Percentiles rank a stretch among this genome's conserved stretches.
phyloP scores from a whole-genome alignment of 2,113 vertebrate genomes.

The Indicator maculatus region DNA sequence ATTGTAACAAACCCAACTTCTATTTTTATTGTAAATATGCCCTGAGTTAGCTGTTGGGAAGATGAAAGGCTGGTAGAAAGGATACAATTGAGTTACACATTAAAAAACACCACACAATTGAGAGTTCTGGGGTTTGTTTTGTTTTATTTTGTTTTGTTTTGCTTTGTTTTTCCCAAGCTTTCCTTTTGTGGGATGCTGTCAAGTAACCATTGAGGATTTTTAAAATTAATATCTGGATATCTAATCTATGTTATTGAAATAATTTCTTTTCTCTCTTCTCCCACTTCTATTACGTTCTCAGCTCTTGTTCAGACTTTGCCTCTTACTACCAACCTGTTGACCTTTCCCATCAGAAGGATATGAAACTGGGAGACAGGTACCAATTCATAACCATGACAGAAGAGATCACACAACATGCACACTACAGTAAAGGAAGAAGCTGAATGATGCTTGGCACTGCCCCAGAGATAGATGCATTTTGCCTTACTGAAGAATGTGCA shows the following conservation, averaged over 20 bases:
- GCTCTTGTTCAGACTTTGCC: neutral
- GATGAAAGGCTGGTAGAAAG: conserved; percentile 29
- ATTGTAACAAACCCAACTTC: neutral
- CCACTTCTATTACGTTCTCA: neutral
- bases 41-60: conserved; percentile 21
- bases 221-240: neutral
- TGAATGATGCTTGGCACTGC: fast-evolving
- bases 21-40: conserved; percentile 43
- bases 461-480: neutral
- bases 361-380: neutral
- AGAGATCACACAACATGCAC: neutral
- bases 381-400: neutral
- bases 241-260: neutral
- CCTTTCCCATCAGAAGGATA: neutral
- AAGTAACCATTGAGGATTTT: neutral
- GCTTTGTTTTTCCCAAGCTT: neutral
- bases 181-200: neutral
- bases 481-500: neutral
- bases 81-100: neutral
- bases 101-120: neutral
- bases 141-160: too few species aligned
- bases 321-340: neutral
- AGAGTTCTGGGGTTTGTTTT: neutral
- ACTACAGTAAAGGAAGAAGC: neutral
- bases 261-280: neutral